Conservation (phyloP, 2,888 invertebrate genomes). For the Stictocephala bisonia region DNA sequence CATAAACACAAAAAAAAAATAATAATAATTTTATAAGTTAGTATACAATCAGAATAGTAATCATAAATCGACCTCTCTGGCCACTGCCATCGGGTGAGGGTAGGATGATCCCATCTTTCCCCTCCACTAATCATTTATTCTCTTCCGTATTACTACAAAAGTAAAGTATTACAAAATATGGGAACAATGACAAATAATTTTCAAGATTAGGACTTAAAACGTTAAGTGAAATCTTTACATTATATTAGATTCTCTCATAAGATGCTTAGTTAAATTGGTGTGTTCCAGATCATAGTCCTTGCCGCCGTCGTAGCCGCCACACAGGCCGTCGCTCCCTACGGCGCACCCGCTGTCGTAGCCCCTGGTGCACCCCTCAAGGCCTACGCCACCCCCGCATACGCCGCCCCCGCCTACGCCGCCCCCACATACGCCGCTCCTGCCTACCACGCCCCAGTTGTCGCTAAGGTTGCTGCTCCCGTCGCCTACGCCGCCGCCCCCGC, state of each 20-base stretch:
- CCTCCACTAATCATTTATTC: no score
- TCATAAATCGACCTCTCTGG: no score
- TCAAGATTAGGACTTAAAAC: no score
- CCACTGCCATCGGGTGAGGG: no score
- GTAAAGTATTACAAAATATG: no score
- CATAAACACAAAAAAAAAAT: no score
- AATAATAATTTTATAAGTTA: no score
- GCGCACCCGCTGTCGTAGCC: slow-evolving; percentile 51
- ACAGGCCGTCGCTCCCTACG: slow-evolving; percentile 58
- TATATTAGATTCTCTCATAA: neutral
- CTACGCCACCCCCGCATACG: slow-evolving; percentile 44
- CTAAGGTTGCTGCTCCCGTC: slow-evolving; percentile 40
- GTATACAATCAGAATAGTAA: no score
- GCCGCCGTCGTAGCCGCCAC: slow-evolving; percentile 60
- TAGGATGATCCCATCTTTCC: no score
- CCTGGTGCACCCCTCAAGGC: slow-evolving; percentile 57
- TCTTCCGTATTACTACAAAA: no score
- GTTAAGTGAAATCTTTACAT: no score
- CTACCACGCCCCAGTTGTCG: slow-evolving; percentile 61
- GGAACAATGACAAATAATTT: no score
- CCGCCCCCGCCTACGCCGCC: slow-evolving; percentile 53
- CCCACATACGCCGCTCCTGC: slow-evolving; percentile 63
- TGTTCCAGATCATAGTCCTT: slow-evolving; percentile 48
- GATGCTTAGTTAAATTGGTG: neutral
- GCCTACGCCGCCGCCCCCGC: slow-evolving; percentile 57